These are phyloP conservation scores for Dasyprocta punctata DNA, from an alignment of 2,113 vertebrate genomes.

Conservation along the genomic window DNA sequence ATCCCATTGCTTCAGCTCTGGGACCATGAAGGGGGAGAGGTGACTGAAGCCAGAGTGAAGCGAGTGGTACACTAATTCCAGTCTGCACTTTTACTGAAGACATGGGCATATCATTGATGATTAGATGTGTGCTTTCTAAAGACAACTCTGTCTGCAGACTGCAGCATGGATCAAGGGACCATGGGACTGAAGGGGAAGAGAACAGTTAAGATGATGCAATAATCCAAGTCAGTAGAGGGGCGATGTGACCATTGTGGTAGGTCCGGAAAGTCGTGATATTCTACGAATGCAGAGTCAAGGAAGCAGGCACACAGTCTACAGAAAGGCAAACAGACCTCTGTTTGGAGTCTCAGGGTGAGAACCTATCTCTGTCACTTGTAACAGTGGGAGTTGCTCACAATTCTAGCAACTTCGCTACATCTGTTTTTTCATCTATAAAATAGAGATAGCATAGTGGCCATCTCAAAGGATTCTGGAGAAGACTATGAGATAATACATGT, in stretches of 20 bases:
- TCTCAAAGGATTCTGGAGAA: background rate
- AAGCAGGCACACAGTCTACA: background rate
- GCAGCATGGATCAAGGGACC: background rate
- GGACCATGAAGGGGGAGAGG: background rate
- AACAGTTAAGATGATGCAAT: background rate
- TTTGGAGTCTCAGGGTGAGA: background rate
- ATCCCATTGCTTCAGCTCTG: background rate
- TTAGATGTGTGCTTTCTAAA: background rate
- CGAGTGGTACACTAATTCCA: background rate
- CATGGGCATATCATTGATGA: background rate
- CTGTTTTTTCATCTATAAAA: background rate
- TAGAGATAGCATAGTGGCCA: too few species aligned
- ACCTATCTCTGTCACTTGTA: background rate
- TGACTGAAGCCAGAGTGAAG: background rate
- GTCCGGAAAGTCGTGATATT: background rate
- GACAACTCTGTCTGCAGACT: background rate
- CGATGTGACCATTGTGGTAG: background rate
- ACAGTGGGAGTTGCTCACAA: background rate
- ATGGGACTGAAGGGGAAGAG: background rate
- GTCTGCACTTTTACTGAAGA: background rate
- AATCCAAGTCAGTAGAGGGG: background rate
- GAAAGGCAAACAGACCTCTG: background rate
- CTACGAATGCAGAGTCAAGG: background rate
- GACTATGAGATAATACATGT: background rate
- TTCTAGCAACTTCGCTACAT: background rate